Percentiles rank a stretch among this genome's conserved stretches.
Evolutionary conservation across 2,888 invertebrate genomes (phyloP).

Genomic region (Proisotoma minuta): DNA sequence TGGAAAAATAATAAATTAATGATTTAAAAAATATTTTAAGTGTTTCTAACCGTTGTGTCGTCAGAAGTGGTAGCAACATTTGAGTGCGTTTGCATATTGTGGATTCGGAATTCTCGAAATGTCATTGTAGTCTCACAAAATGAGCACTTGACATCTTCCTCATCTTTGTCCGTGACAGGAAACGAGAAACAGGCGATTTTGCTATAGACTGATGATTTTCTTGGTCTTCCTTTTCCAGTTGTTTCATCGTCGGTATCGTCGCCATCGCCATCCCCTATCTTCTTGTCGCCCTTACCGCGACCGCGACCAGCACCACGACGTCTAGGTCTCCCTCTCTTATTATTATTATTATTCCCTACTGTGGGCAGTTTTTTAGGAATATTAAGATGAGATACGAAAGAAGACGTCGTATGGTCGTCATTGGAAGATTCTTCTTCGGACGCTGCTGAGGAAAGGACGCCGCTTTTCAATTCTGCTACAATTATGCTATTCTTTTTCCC

Average conservation of each 20-base stretch:
- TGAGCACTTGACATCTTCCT: slow-evolving; percentile 29
- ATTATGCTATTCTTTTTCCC: no score
- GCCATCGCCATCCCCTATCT: not conserved
- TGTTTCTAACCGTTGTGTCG: slow-evolving; percentile 4
- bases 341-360: no score
- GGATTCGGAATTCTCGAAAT: slow-evolving; percentile 36
- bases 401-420: no score
- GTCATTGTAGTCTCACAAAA: slow-evolving; percentile 21
- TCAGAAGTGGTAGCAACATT: slow-evolving; percentile 34
- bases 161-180: slow-evolving; percentile 27
- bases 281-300: not conserved
- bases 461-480: no score
- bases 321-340: not conserved
- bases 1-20: slow-evolving; percentile 14
- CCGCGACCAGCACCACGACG: not conserved
- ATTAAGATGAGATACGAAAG: no score
- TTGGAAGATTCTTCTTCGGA: no score
- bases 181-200: slow-evolving; percentile 16
- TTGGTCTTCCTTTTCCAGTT: not conserved
- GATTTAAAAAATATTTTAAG: not conserved
- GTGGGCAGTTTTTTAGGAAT: no score
- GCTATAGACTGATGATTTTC: not conserved
- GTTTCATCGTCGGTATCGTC: not conserved
- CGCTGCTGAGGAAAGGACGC: no score
- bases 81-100: slow-evolving; percentile 41